Evolutionary conservation across 2,888 invertebrate species (phyloP), one percentile per base, ranked within the genome.

Genomic region (Agonopterix heracliana): DNA sequence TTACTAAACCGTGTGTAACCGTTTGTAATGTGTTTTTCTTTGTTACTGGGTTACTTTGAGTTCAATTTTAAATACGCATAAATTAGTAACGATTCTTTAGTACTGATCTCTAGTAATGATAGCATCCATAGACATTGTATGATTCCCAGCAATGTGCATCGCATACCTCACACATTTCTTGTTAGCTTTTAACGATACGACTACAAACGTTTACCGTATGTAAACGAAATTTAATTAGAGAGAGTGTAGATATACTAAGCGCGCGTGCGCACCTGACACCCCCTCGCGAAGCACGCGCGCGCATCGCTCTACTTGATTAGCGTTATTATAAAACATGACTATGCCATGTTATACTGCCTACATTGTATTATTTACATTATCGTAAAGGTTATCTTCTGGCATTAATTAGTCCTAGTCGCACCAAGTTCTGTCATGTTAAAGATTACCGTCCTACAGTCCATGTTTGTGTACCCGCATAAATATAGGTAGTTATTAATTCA

Each of bases 281-380:
- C 56, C 58, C 59, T 56, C 56, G 68, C 55, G 64, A 66, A 61
- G 56, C 57, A 57, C 59, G 60, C 66, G 62, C 59, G 55, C 58
- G 66, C 68, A 64, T 68, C 62, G 59, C 62, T 60, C 52, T 54
- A 51, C 53, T 55, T 59, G 62, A 68, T 68, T 68, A 68, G 56
- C 66, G 50, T 35, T 45, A 52, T 47, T 52, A 50, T 45, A 47
- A 48, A 41, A 26, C 26, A 26, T 26, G 26, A 51, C 9, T 34
- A 26, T 17, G 26, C 41, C 26, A 26, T 46, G 40, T 40, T 11
- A 11, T 11, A 40, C 40, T 10, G n/a, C n/a, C 40, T n/a, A 40
- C 4, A 10, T 11, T 40, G 10, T 40, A 40, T 11, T 40, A 40
- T 40, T 40, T 40, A 11, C 40, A 40, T 10, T 10, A 40, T 7